Evolutionary conservation across 2,113 vertebrate species (phyloP).

Genomic region (Prochilodus magdalenae): DNA sequence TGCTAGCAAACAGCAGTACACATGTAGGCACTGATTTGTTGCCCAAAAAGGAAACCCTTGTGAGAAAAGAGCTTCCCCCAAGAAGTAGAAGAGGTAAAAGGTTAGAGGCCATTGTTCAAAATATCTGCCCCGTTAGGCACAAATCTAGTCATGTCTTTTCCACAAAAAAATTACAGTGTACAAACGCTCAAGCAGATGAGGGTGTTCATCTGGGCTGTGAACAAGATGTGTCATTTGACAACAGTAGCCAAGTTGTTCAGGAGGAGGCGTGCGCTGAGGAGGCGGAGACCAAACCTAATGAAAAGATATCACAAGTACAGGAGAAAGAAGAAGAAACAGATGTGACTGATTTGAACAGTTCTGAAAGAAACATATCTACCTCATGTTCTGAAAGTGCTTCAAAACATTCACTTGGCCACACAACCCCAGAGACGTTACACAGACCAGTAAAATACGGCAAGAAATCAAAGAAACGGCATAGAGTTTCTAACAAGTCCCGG

Average conservation of each 20-base stretch:
- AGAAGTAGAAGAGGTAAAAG: conserved; percentile 71
- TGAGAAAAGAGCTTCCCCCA: conserved; percentile 69
- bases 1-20: conserved; percentile 15
- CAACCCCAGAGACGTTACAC: conserved; percentile 53
- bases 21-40: conserved; percentile 60
- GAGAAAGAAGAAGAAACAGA: conserved; percentile 50
- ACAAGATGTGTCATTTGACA: neutral
- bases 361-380: conserved; percentile 68
- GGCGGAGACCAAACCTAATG: conserved; percentile 51
- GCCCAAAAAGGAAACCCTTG: conserved; percentile 56
- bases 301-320: conserved; percentile 20
- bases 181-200: conserved; percentile 33
- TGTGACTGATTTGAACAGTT: conserved; percentile 52
- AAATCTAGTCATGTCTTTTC: conserved; percentile 62
- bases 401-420: conserved; percentile 40
- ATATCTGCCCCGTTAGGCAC: conserved; percentile 71
- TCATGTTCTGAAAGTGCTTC: conserved; percentile 65
- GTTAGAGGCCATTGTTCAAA: conserved; percentile 77
- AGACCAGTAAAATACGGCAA: conserved; percentile 11
- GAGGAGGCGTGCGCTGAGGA: conserved; percentile 24
- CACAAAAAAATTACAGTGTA: conserved; percentile 56
- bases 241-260: conserved; percentile 38
- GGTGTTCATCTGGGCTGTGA: conserved; percentile 34
- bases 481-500: conserved; percentile 6
- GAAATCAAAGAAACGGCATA: conserved; percentile 40